Evolutionary conservation across 2,797 vertebrate genomes (phyloP).

Genomic region (Cuculus canorus): DNA sequence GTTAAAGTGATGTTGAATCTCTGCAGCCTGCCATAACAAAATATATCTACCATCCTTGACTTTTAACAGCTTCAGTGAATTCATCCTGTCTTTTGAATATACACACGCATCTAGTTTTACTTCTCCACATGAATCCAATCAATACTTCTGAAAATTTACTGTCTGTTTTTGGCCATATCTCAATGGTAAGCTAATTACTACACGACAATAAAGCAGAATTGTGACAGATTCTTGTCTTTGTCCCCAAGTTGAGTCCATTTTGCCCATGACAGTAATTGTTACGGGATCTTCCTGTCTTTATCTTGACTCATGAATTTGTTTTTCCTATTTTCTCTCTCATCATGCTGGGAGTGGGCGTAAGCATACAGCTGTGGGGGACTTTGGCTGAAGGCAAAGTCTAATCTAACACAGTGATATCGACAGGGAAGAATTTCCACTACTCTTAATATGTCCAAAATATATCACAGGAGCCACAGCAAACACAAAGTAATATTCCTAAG

Average conservation of each 20-base stretch:
- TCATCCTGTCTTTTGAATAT: neutral
- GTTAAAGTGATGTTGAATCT: neutral
- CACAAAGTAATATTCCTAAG: neutral
- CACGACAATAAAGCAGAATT: neutral
- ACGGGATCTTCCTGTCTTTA: neutral
- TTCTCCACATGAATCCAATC: neutral
- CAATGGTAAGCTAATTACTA: neutral
- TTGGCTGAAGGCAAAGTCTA: neutral
- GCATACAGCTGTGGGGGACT: neutral
- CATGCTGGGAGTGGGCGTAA: neutral
- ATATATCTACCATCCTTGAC: neutral
- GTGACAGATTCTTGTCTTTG: neutral
- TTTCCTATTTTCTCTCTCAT: neutral
- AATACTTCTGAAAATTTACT: neutral
- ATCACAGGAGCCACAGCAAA: neutral
- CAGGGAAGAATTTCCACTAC: neutral
- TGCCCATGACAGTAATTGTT: neutral
- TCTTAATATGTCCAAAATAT: neutral
- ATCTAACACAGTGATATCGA: neutral
- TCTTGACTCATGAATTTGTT: neutral
- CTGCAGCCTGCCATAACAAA: neutral
- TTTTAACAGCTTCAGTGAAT: neutral
- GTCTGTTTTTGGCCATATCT: neutral
- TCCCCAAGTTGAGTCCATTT: neutral
- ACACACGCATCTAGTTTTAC: neutral